Percentiles rank a stretch among this genome's conserved stretches.
phyloP scores from a whole-genome alignment of 2,888 invertebrate species.

The Sisyra terminalis region DNA sequence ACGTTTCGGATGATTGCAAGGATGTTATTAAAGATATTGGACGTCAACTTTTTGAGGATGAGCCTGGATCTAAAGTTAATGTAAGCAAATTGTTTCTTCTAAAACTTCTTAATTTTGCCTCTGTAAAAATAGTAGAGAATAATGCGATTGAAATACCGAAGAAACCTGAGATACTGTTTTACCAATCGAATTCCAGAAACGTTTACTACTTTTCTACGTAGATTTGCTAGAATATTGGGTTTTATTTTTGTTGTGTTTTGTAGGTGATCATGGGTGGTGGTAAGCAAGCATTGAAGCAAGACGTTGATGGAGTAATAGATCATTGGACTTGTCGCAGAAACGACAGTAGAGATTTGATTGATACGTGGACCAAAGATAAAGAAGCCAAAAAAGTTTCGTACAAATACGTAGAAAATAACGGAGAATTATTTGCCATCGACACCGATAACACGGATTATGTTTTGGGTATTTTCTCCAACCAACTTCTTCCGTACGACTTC shows the following conservation, averaged over 20 bases:
- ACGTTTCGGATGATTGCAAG: conserved; percentile 34
- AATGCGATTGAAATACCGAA: too few relatives aligned
- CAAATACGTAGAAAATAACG: conserved; percentile 48
- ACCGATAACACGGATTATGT: conserved; percentile 50
- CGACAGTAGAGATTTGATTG: conserved; percentile 61
- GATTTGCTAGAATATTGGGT: too few relatives aligned
- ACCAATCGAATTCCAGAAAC: too few relatives aligned
- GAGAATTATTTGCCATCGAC: conserved; percentile 43
- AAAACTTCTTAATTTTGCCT: too few relatives aligned
- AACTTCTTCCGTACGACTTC: conserved; percentile 59
- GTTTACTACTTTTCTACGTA: too few relatives aligned
- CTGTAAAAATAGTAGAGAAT: too few relatives aligned
- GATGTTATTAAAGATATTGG: conserved; percentile 67
- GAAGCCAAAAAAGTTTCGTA: conserved; percentile 30
- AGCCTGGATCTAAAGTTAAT: conserved; percentile 58
- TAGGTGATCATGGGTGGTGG: conserved; percentile 83
- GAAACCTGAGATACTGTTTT: too few relatives aligned
- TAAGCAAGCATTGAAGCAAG: conserved; percentile 40
- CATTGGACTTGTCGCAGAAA: conserved; percentile 38
- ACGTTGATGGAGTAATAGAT: conserved; percentile 28
- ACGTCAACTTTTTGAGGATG: conserved; percentile 60
- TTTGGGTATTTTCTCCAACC: conserved; percentile 68
- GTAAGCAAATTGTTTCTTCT: too few relatives aligned
- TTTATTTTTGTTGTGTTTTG: conserved; percentile 7
- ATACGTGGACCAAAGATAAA: conserved; percentile 43